Evolutionary conservation across 2,797 vertebrate species (phyloP).

Genomic region (Helarctos malayanus): DNA sequence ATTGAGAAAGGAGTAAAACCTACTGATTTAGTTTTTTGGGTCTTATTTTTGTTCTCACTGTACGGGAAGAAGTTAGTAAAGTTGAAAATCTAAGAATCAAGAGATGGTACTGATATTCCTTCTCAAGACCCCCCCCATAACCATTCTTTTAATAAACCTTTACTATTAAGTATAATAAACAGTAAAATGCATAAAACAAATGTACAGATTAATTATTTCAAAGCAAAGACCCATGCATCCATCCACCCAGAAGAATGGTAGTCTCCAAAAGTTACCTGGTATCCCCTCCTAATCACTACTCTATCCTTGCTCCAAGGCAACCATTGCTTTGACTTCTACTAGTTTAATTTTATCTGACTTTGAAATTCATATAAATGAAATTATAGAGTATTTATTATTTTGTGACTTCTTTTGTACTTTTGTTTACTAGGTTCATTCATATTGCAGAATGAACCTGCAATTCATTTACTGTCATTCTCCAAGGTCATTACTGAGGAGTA

Average conservation of each 20-base stretch:
- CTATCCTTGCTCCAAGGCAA: neutral
- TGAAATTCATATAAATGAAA: neutral
- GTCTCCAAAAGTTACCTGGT: neutral
- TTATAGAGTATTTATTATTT: neutral
- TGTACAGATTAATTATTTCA: neutral
- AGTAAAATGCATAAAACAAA: constrained; percentile 42
- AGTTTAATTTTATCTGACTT: neutral
- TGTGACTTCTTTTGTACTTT: neutral
- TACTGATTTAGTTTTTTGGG: neutral
- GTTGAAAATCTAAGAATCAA: constrained; percentile 20
- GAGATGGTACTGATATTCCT: neutral
- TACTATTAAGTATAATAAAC: neutral
- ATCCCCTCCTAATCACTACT: neutral
- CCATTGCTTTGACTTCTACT: neutral
- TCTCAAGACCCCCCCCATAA: neutral
- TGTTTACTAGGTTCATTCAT: neutral
- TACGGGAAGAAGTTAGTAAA: neutral
- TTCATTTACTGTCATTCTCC: neutral
- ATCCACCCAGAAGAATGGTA: neutral
- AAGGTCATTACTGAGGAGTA: neutral
- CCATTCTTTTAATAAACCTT: neutral
- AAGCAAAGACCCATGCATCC: neutral
- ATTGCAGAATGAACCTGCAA: neutral
- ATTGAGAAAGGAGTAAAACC: neutral
- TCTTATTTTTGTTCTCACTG: neutral